These are phyloP conservation scores for Drosophila suboccidentalis DNA, from an alignment of 2,888 invertebrate genomes.

Conservation along the genomic window DNA sequence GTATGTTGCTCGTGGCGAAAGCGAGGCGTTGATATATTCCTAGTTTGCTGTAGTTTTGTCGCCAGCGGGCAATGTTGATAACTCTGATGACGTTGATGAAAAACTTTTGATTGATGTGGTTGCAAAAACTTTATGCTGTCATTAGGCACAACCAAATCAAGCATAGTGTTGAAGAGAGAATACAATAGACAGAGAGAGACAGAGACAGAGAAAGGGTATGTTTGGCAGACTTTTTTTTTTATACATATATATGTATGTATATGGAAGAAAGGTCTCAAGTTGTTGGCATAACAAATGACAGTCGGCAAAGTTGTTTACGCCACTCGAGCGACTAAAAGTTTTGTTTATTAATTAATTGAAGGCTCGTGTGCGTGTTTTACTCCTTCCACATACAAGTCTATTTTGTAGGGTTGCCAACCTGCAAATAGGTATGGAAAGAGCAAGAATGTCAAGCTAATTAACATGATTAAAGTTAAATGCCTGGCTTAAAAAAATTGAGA, in stretches of 20 bases:
- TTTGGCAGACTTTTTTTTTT: not conserved
- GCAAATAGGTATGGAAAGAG: not conserved
- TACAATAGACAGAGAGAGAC: slow-evolving; percentile 3
- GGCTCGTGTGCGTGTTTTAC: slow-evolving; percentile 33
- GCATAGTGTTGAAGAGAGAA: slow-evolving; percentile 10
- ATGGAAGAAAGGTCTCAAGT: slow-evolving; percentile 46
- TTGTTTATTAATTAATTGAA: slow-evolving; percentile 80
- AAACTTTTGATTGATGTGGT: slow-evolving; percentile 82
- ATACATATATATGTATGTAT: not conserved
- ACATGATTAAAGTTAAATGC: slow-evolving; percentile 1
- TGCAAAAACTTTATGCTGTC: slow-evolving; percentile 80
- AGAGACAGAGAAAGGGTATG: slow-evolving; percentile 15
- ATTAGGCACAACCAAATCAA: slow-evolving; percentile 68
- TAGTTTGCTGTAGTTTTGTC: slow-evolving; percentile 55
- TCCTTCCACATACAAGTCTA: not conserved
- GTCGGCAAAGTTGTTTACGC: slow-evolving; percentile 61
- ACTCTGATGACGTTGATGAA: slow-evolving; percentile 82
- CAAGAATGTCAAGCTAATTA: slow-evolving; percentile 7
- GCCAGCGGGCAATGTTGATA: slow-evolving; percentile 77
- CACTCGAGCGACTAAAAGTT: slow-evolving; percentile 60
- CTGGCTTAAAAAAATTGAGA: not conserved
- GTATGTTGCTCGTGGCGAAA: slow-evolving; percentile 36
- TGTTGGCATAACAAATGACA: slow-evolving; percentile 66
- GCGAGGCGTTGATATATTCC: slow-evolving; percentile 56
- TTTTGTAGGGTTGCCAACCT: slow-evolving; percentile 9